A percentile compares a stretch with the other conserved stretches of the same genome.
Conservation (phyloP, 1,140 invertebrate genomes). For the Phthorimaea operculella region DNA sequence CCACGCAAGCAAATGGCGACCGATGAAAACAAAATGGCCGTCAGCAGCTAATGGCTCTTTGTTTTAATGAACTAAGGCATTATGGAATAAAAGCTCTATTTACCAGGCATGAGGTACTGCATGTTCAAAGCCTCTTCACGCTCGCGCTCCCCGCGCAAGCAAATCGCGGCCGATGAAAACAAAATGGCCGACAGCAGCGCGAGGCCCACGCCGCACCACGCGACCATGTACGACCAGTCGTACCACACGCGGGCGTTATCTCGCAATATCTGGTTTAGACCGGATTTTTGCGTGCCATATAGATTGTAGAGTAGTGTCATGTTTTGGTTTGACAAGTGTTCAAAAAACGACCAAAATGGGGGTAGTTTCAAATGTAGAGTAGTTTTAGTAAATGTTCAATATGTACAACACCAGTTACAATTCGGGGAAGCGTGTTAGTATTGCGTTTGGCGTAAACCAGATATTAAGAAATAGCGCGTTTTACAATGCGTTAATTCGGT, state of each 20-base stretch:
- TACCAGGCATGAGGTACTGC: constrained; percentile 98
- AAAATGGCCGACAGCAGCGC: constrained; percentile 89
- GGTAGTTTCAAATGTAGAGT: constrained; percentile 12
- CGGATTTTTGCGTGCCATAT: constrained; percentile 12
- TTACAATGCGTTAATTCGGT: constrained; percentile 46
- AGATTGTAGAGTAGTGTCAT: background rate
- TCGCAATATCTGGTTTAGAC: constrained; percentile 81
- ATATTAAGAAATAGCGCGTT: constrained; percentile 57
- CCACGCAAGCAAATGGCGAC: constrained; percentile 92
- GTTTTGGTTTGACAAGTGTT: background rate
- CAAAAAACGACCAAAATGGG: constrained; percentile 5
- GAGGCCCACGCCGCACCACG: constrained; percentile 93
- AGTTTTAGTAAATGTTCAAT: constrained; percentile 17
- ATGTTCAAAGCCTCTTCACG: constrained; percentile 95
- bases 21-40: constrained; percentile 91
- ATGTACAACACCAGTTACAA: constrained; percentile 52
- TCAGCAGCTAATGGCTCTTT: constrained; percentile 84
- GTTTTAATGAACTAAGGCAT: background rate
- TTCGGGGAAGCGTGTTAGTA: constrained; percentile 55
- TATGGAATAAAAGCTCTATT: constrained; percentile 6
- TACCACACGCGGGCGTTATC: constrained; percentile 88
- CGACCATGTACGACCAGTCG: constrained; percentile 96
- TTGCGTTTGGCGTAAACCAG: constrained; percentile 62
- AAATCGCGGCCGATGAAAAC: constrained; percentile 92
- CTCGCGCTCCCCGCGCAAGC: constrained; percentile 90